Evolutionary conservation across 2,113 vertebrate species (phyloP).

Genomic region (Pelobates fuscus): DNA sequence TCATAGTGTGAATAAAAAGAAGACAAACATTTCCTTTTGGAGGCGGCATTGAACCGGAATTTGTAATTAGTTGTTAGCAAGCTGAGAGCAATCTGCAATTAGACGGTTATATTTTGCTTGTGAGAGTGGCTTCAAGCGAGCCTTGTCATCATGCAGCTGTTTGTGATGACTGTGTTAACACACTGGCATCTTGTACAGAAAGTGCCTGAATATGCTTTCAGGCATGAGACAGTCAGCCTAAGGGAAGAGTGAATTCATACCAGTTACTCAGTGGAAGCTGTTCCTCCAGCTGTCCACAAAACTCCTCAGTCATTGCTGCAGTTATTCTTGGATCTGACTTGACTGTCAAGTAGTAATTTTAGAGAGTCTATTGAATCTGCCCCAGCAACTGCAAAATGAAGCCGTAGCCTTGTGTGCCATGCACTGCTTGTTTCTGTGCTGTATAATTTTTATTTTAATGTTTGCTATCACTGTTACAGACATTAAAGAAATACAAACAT

Average conservation of each 20-base stretch:
- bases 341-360: conserved; percentile 5
- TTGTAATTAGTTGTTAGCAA: too few species aligned
- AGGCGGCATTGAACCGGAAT: too few species aligned
- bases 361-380: not conserved
- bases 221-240: not conserved
- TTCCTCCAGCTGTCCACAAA: conserved; percentile 10
- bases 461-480: too few species aligned
- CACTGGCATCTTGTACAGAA: not conserved
- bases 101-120: too few species aligned
- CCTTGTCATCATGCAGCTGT: not conserved
- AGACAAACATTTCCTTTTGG: too few species aligned
- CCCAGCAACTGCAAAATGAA: not conserved
- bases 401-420: too few species aligned
- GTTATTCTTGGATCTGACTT: conserved; percentile 18
- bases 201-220: not conserved
- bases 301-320: not conserved
- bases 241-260: not conserved
- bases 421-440: too few species aligned
- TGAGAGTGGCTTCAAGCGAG: too few species aligned
- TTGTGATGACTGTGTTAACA: not conserved
- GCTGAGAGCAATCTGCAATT: too few species aligned
- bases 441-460: too few species aligned
- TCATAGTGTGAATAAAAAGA: too few species aligned
- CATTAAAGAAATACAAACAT: too few species aligned
- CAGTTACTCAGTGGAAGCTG: not conserved